Percentiles rank a stretch among this genome's conserved stretches.
Conservation (phyloP, 2,797 vertebrate species). For the Brachyrhaphis roseni region DNA sequence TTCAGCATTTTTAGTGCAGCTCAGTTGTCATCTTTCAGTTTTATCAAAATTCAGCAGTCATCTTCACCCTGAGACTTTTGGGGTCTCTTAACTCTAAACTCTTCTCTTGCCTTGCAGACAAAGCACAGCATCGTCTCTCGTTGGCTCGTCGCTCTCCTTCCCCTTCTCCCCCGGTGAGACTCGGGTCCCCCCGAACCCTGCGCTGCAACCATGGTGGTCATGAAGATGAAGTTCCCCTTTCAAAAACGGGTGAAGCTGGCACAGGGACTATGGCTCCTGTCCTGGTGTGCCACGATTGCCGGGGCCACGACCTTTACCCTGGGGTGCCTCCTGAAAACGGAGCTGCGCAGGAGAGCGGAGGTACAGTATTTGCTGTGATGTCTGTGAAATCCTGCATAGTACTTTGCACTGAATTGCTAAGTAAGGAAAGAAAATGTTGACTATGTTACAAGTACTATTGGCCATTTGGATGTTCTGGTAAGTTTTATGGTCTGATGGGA, state of each 20-base stretch:
- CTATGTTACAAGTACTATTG: not conserved
- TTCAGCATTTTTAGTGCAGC: constrained; percentile 7
- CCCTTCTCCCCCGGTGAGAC: constrained; percentile 64
- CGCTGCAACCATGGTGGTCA: constrained; percentile 81
- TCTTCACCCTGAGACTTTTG: constrained; percentile 6
- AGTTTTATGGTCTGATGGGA: not conserved
- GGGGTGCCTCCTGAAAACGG: constrained; percentile 84
- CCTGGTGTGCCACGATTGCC: constrained; percentile 80
- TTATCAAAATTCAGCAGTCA: not conserved
- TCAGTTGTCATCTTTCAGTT: constrained; percentile 5
- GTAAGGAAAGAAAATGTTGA: not conserved
- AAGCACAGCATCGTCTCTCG: constrained; percentile 48
- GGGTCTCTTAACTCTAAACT: constrained; percentile 34
- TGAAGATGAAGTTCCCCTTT: constrained; percentile 87
- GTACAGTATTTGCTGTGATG: constrained; percentile 61
- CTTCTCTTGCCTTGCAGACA: constrained; percentile 46
- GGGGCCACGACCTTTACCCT: constrained; percentile 83
- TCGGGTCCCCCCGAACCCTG: constrained; percentile 33
- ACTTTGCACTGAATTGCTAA: not conserved
- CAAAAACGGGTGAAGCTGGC: constrained; percentile 85
- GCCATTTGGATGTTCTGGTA: not conserved
- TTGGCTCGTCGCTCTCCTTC: constrained; percentile 55
- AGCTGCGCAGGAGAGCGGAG: constrained; percentile 83
- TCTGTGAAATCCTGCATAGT: not conserved
- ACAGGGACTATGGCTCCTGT: constrained; percentile 84